These are phyloP conservation scores for Hedya salicella DNA, from an alignment of 2,888 invertebrate genomes.

Conservation along the genomic window DNA sequence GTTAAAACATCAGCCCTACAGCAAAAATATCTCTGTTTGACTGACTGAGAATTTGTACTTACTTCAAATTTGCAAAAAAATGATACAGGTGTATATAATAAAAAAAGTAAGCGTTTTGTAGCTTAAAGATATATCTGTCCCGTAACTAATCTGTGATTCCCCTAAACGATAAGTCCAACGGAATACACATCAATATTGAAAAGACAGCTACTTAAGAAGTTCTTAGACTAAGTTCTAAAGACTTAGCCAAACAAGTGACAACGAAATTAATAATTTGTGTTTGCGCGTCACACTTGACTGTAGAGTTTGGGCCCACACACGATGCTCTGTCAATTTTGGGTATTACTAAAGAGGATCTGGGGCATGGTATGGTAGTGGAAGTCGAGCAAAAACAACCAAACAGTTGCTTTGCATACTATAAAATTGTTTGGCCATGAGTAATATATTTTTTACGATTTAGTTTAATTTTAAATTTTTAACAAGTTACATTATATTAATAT, in stretches of 20 bases:
- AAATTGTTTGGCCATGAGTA: too few relatives aligned
- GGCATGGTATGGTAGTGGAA: too few relatives aligned
- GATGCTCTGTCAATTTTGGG: conserved; percentile 35
- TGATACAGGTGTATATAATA: too few relatives aligned
- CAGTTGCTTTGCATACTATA: too few relatives aligned
- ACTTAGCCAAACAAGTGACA: conserved; percentile 45
- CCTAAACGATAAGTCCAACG: conserved; percentile 44
- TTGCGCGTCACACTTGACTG: conserved; percentile 56
- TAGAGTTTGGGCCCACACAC: conserved; percentile 60
- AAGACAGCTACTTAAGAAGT: conserved; percentile 51
- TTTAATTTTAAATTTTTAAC: too few relatives aligned
- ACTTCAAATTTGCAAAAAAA: too few relatives aligned
- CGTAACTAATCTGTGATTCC: conserved; percentile 3
- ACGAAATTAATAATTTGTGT: conserved; percentile 63
- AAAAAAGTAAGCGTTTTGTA: background rate
- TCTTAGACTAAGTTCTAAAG: conserved; percentile 42
- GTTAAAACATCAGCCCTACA: too few relatives aligned
- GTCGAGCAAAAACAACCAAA: too few relatives aligned
- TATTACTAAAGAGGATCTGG: background rate
- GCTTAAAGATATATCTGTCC: background rate
- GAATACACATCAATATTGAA: conserved; percentile 44
- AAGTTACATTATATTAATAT: too few relatives aligned
- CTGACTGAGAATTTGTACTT: too few relatives aligned
- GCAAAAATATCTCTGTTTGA: too few relatives aligned
- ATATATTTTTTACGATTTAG: too few relatives aligned